These are phyloP conservation scores for Parus major DNA, from an alignment of 2,113 vertebrate genomes.

Conservation along the genomic window DNA sequence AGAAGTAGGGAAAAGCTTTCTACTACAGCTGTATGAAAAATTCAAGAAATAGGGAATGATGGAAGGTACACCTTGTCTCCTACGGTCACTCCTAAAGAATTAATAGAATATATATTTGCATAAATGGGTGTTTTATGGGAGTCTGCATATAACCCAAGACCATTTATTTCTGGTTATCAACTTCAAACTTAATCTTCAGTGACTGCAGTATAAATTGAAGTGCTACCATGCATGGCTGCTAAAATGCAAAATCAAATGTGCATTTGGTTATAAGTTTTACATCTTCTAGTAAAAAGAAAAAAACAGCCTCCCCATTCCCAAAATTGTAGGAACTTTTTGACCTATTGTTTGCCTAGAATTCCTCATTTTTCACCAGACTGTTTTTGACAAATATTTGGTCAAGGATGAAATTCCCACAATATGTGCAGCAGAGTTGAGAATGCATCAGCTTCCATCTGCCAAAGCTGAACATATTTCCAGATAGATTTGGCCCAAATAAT, in stretches of 20 bases:
- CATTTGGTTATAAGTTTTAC: background rate
- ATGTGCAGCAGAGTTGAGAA: background rate
- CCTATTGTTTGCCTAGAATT: background rate
- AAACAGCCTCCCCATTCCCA: background rate
- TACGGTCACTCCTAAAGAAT: background rate
- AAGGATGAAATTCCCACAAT: background rate
- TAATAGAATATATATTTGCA: background rate
- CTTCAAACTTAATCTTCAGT: background rate
- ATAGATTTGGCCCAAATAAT: background rate
- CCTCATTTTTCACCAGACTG: background rate
- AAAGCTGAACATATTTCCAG: background rate
- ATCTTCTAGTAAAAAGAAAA: background rate
- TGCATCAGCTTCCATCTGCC: background rate
- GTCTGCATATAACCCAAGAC: background rate
- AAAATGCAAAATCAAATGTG: background rate
- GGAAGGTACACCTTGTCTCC: background rate
- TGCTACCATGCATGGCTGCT: background rate
- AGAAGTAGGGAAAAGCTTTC: background rate
- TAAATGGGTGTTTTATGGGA: background rate
- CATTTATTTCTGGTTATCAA: background rate
- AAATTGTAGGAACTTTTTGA: background rate
- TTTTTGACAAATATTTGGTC: background rate
- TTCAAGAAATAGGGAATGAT: background rate
- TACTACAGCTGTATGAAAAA: conserved; percentile 5
- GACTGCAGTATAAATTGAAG: background rate